Base-by-base conservation (phyloP, 2,113 vertebrate genomes). In the Pogonocichla stellata region DNA sequence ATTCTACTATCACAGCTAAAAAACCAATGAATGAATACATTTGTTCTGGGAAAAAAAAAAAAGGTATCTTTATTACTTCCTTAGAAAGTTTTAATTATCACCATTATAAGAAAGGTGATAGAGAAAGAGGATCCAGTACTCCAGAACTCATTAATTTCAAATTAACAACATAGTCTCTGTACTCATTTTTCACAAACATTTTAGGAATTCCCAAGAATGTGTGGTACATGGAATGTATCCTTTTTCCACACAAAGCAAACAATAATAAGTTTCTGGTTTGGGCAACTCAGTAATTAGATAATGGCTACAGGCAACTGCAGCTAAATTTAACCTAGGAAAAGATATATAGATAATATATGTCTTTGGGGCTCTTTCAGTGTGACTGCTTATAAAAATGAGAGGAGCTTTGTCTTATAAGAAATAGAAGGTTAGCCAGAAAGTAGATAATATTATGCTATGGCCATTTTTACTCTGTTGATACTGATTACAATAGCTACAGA, bases 271-370 rank as follows among this genome's bases (percentile, higher is more conserved):
- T 96, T 96, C 93, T 97, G 60, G 66, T 95, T 95, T 92, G 65
- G 62, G 54, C 28, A 75, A 58, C 22, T 93, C 64, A 88, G 45
- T 96, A 97, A 96, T 97, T 96, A 96, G 93, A 91, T 88, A 82
- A 91, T 86, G 50, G 79, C 54, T 94, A 79, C n/a, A 92, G 86
- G 83, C 50, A 94, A 79, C 57, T 58, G 75, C 48, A 96, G 77
- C 77, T 96, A 95, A 97, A 97, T 87, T 96, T 97, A 96, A 84
- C 86, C 71, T 89, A 92, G 92, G 77, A 88, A 95, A 96, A 97
- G 45, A 94, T 69, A 93, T 16, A 82, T 53, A 90, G 54, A 96
- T 86, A 90, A 90, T 95, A 79, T 40, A 87, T 80, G 33, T 85
- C 25, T 92, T 88, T 71, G 60, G 22, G 71, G 51, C 53, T 67